Percentiles rank a stretch among this genome's conserved stretches.
Conservation (phyloP, 1,140 invertebrate genomes). For the Diprion similis region DNA sequence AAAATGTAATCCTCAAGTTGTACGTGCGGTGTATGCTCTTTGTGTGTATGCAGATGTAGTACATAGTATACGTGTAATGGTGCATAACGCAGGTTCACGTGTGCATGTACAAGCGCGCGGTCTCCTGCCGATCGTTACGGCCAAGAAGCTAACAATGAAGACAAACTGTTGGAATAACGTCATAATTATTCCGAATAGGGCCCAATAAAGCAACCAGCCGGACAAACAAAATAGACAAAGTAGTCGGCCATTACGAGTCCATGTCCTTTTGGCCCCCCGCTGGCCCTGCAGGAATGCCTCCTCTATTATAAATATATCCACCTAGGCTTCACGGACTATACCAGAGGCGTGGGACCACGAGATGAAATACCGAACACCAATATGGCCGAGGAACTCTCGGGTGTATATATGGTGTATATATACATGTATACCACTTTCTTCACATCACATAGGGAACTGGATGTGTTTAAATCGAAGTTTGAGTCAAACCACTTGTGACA, state of each 20-base stretch:
- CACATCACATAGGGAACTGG: too few species aligned
- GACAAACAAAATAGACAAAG: constrained; percentile 47
- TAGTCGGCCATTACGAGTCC: constrained; percentile 47
- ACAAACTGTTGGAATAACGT: constrained; percentile 32
- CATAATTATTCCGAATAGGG: constrained; percentile 34
- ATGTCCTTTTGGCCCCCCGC: constrained; percentile 53
- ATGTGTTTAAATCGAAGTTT: too few species aligned
- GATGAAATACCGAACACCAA: not conserved
- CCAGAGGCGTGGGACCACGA: constrained; percentile 45
- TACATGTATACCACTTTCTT: too few species aligned
- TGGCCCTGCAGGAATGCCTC: constrained; percentile 46
- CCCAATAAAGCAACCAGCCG: constrained; percentile 9
- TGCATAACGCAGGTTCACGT: not conserved
- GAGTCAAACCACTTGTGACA: not conserved
- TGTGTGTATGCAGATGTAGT: too few species aligned
- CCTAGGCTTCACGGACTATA: constrained; percentile 28
- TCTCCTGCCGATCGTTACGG: constrained; percentile 3
- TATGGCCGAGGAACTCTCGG: not conserved
- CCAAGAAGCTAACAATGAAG: constrained; percentile 4
- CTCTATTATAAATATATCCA: constrained; percentile 52
- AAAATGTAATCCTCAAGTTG: not conserved
- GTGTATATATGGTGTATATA: too few species aligned
- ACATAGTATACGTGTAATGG: not conserved
- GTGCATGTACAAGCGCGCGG: not conserved
- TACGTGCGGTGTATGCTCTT: not conserved